Conservation (phyloP, 2,888 invertebrate species). For the Sylvicola cinctus region DNA sequence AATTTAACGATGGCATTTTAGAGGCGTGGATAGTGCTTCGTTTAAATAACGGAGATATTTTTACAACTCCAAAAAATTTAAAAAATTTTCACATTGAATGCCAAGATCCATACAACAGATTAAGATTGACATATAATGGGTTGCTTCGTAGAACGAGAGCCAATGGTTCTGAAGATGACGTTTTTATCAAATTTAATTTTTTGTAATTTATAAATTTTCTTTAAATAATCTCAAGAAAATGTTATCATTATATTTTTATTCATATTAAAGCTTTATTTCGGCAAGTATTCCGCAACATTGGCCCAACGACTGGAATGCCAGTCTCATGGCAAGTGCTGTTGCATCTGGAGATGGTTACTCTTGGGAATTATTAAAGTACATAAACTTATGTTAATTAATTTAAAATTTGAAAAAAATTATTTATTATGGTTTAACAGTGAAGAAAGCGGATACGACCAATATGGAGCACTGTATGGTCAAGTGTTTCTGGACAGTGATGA, state of each 20-base stretch:
- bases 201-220: conserved; percentile 30
- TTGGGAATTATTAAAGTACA: not conserved
- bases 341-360: conserved; percentile 25
- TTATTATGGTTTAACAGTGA: conserved; percentile 19
- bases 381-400: not conserved
- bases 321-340: conserved; percentile 32
- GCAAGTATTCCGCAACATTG: conserved; percentile 27
- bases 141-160: conserved; percentile 29
- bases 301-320: conserved; percentile 33
- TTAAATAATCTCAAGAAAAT: not conserved
- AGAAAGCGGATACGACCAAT: conserved; percentile 37
- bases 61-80: not conserved
- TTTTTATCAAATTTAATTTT: conserved; percentile 31
- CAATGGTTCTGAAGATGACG: conserved; percentile 15
- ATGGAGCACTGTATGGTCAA: conserved; percentile 38
- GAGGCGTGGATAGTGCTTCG: conserved; percentile 34
- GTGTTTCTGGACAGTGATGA: conserved; percentile 26
- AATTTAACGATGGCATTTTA: conserved; percentile 27
- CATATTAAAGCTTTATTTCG: conserved; percentile 32
- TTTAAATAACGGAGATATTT: conserved; percentile 11
- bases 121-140: conserved; percentile 50
- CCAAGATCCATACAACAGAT: conserved; percentile 34
- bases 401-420: conserved; percentile 1
- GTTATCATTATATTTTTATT: not conserved
- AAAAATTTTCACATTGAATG: conserved; percentile 28